A percentile compares a stretch with the other conserved stretches of the same genome.
Evolutionary conservation across 2,888 invertebrate genomes (phyloP).

Genomic region (Napeogenes inachia): DNA sequence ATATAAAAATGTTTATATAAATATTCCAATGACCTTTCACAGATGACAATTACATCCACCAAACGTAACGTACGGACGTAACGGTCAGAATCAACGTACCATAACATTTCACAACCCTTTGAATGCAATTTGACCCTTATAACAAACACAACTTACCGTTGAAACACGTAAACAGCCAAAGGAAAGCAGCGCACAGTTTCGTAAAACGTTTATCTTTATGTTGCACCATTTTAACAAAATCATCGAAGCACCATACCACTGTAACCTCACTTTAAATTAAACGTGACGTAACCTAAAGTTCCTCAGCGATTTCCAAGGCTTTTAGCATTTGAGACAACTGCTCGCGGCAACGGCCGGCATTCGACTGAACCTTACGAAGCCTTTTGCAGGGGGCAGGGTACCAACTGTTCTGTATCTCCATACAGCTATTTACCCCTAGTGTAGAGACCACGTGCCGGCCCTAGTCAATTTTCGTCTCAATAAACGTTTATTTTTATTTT

Average conservation of each 20-base stretch:
- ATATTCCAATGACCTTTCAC: background rate
- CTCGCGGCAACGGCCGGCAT: slow-evolving; percentile 47
- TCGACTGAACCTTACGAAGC: slow-evolving; percentile 51
- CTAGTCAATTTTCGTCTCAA: slow-evolving; percentile 65
- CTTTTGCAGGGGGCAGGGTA: slow-evolving; percentile 55
- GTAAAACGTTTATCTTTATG: slow-evolving; percentile 55
- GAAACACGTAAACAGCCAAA: slow-evolving; percentile 67
- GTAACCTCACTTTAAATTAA: slow-evolving; percentile 46
- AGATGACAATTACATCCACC: slow-evolving; percentile 15
- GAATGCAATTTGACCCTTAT: slow-evolving; percentile 46
- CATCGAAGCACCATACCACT: slow-evolving; percentile 64
- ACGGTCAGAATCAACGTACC: slow-evolving; percentile 51
- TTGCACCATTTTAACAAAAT: slow-evolving; percentile 66
- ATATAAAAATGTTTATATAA: no score
- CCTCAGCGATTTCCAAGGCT: slow-evolving; percentile 9
- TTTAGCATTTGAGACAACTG: slow-evolving; percentile 37
- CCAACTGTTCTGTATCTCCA: slow-evolving; percentile 66
- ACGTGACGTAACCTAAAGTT: slow-evolving; percentile 70
- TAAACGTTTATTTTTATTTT: slow-evolving; percentile 50
- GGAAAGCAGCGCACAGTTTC: slow-evolving; percentile 55
- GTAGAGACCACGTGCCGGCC: slow-evolving; percentile 62
- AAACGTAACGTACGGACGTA: slow-evolving; percentile 40
- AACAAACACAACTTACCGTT: slow-evolving; percentile 57
- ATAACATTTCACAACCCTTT: slow-evolving; percentile 42
- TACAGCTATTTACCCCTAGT: slow-evolving; percentile 57